Percentiles rank a stretch among this genome's conserved stretches.
phyloP scores from a whole-genome alignment of 2,888 invertebrate species.

The Andrena hattorfiana region DNA sequence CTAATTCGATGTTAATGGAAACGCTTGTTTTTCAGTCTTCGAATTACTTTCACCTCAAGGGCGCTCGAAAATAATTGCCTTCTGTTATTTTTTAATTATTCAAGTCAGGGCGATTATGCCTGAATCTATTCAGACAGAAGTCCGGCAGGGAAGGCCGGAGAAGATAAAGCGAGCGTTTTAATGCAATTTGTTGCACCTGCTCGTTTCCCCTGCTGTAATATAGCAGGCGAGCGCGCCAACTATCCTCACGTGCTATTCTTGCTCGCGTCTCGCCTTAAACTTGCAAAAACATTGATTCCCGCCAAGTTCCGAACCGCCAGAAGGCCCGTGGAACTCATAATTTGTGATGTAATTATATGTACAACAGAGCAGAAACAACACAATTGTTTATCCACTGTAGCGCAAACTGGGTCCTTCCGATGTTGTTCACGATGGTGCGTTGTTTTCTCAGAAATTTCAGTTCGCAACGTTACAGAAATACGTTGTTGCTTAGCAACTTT shows the following conservation, averaged over 20 bases:
- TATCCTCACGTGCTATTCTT: constrained; percentile 41
- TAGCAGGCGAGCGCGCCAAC: constrained; percentile 40
- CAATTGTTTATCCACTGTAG: not conserved
- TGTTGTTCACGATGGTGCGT: constrained; percentile 8
- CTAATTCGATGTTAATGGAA: no score
- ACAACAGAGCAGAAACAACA: not conserved
- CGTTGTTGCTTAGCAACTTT: not conserved
- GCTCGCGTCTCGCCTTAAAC: constrained; percentile 20
- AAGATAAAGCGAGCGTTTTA: constrained; percentile 29
- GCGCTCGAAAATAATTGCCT: not conserved
- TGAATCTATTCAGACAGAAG: constrained; percentile 15
- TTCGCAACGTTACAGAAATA: not conserved
- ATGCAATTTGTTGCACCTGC: constrained; percentile 57
- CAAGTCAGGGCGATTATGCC: not conserved
- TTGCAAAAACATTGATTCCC: constrained; percentile 51
- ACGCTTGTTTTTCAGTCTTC: no score
- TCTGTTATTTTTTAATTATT: constrained; percentile 9
- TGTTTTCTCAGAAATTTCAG: not conserved
- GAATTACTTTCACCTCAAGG: not conserved
- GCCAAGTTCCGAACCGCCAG: constrained; percentile 10
- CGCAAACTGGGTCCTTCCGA: not conserved
- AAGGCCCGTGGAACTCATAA: constrained; percentile 5
- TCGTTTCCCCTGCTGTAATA: constrained; percentile 37
- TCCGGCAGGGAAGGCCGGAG: not conserved
- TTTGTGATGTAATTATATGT: constrained; percentile 40